phyloP scores from a whole-genome alignment of 1,140 invertebrate species.

The Drosophila sp. region DNA sequence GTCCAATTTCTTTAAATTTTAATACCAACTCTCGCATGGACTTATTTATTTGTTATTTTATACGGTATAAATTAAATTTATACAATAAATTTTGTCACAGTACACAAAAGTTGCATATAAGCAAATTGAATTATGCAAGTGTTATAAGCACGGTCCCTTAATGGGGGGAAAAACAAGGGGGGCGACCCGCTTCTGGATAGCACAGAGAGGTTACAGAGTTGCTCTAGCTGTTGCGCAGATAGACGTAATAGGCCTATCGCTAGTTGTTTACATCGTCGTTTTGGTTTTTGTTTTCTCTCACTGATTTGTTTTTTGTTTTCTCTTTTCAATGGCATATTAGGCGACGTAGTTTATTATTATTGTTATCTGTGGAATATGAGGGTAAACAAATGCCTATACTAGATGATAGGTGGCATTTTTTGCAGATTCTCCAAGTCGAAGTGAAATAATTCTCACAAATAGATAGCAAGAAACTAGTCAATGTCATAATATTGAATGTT shows the following conservation, averaged over 20 bases:
- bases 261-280: constrained; percentile 22
- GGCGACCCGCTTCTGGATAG: not conserved
- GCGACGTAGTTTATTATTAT: constrained; percentile 35
- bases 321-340: constrained; percentile 30
- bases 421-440: not conserved
- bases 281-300: constrained; percentile 2
- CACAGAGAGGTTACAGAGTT: constrained; percentile 33
- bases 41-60: not conserved
- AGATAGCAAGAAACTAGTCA: not conserved
- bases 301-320: not conserved
- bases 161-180: not conserved
- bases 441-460: not conserved
- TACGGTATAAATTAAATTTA: constrained; percentile 19
- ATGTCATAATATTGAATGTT: no score
- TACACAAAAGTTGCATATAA: constrained; percentile 28
- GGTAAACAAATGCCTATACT: constrained; percentile 20
- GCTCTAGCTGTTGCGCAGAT: constrained; percentile 36
- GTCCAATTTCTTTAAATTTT: not conserved
- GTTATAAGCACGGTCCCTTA: constrained; percentile 23
- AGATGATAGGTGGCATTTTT: not conserved
- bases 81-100: constrained; percentile 36
- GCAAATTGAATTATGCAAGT: constrained; percentile 48
- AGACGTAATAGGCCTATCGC: constrained; percentile 43
- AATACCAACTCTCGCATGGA: not conserved
- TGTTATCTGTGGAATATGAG: constrained; percentile 27